Conservation (phyloP, 2,797 vertebrate genomes). For the Coreius guichenoti region DNA sequence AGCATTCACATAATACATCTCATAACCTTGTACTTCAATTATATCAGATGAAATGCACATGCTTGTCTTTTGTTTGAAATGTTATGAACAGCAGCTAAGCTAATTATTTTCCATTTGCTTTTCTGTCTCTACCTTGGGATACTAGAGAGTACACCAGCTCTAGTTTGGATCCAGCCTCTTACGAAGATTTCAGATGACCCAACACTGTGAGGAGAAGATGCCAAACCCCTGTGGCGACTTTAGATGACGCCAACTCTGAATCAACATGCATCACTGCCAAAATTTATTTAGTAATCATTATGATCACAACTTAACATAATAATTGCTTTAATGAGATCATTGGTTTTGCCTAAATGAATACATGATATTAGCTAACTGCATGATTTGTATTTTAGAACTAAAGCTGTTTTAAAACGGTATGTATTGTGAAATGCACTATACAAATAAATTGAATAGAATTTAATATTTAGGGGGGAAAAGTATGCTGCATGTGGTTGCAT, state of each 20-base stretch:
- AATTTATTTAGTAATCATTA: background rate
- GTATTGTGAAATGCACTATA: background rate
- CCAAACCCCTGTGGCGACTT: background rate
- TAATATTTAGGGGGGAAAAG: background rate
- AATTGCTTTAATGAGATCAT: no score
- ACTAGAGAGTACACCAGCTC: no score
- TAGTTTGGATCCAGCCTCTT: background rate
- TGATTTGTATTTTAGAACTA: background rate
- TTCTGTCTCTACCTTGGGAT: background rate
- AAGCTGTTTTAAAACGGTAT: background rate
- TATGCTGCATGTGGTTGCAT: constrained; percentile 20
- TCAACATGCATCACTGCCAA: background rate
- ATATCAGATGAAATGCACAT: background rate
- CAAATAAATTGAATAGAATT: background rate
- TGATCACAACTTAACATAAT: background rate
- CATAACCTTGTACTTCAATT: no score
- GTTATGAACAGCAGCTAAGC: background rate
- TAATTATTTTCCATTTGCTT: background rate
- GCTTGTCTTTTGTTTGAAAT: background rate
- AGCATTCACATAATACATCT: no score
- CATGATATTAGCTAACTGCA: no score
- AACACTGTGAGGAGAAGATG: background rate
- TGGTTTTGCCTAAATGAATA: background rate
- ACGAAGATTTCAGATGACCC: background rate
- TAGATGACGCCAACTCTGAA: background rate